Evolutionary conservation across 2,113 vertebrate species (phyloP).

Genomic region (Muntiacus reevesi): DNA sequence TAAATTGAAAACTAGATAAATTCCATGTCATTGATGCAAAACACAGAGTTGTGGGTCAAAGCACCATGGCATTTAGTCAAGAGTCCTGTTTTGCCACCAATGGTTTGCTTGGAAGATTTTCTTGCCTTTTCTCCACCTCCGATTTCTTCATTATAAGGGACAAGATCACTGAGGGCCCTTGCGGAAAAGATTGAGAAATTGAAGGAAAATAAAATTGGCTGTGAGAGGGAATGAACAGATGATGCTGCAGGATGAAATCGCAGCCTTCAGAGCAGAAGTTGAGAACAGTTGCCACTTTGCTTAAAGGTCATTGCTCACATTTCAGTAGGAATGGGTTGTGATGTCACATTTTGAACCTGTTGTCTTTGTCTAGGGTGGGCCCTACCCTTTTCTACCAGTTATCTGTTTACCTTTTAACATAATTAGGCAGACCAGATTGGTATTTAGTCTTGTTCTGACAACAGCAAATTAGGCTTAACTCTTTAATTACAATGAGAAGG

Average conservation of each 20-base stretch:
- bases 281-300: conserved; percentile 46
- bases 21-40: neutral
- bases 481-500: conserved; percentile 84
- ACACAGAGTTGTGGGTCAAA: neutral
- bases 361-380: conserved; percentile 31
- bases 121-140: neutral
- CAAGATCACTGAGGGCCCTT: neutral
- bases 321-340: neutral
- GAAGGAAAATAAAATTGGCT: conserved; percentile 56
- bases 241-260: conserved; percentile 27
- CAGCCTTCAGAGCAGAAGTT: conserved; percentile 32
- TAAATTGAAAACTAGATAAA: neutral
- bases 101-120: neutral
- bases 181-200: neutral
- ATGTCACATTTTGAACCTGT: conserved; percentile 48
- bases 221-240: conserved; percentile 63
- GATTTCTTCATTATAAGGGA: neutral
- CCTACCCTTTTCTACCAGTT: conserved; percentile 64
- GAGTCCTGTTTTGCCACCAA: neutral
- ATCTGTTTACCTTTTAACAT: conserved; percentile 78
- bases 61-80: neutral
- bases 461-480: conserved; percentile 86
- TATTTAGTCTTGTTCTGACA: conserved; percentile 84
- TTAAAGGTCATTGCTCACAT: conserved; percentile 65
- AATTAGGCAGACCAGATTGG: conserved; percentile 81